Evolutionary conservation across 2,888 invertebrate genomes (phyloP).

Genomic region (Sabatieria punctata): DNA sequence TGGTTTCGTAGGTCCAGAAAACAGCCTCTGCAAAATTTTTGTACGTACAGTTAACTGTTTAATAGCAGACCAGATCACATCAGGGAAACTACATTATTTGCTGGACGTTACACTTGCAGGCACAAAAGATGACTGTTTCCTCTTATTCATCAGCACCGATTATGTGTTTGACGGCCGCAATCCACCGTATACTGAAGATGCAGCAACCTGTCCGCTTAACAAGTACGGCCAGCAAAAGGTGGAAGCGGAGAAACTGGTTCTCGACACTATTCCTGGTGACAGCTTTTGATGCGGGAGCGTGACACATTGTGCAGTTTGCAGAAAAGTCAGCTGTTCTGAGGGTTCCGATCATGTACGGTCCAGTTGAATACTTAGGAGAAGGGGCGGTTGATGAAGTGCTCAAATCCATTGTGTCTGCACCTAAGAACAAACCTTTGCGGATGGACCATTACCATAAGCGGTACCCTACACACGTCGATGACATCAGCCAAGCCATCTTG

Average conservation of each 20-base stretch:
- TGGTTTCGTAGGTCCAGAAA: no score
- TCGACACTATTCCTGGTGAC: conserved; percentile 29
- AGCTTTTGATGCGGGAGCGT: background rate
- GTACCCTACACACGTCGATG: conserved; percentile 37
- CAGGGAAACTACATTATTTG: background rate
- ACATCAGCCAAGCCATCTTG: conserved; percentile 33
- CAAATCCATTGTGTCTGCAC: conserved; percentile 14
- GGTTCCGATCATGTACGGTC: conserved; percentile 40
- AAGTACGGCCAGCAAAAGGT: conserved; percentile 39
- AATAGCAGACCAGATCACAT: no score
- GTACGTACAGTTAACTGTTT: background rate
- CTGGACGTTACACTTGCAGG: background rate
- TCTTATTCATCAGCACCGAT: conserved; percentile 39
- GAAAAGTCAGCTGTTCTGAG: conserved; percentile 37
- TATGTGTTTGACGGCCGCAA: conserved; percentile 42
- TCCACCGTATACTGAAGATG: conserved; percentile 37
- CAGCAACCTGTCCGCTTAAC: conserved; percentile 37
- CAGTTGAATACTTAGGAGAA: conserved; percentile 36
- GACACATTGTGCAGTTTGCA: no score
- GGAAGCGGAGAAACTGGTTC: conserved; percentile 36
- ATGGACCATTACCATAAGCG: conserved; percentile 37
- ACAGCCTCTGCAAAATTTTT: background rate
- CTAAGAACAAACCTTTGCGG: conserved; percentile 11
- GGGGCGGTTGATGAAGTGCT: conserved; percentile 38
- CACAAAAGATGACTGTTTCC: background rate